These are phyloP conservation scores for Tachystola acroxantha DNA, from an alignment of 2,888 invertebrate species.

Conservation along the genomic window DNA sequence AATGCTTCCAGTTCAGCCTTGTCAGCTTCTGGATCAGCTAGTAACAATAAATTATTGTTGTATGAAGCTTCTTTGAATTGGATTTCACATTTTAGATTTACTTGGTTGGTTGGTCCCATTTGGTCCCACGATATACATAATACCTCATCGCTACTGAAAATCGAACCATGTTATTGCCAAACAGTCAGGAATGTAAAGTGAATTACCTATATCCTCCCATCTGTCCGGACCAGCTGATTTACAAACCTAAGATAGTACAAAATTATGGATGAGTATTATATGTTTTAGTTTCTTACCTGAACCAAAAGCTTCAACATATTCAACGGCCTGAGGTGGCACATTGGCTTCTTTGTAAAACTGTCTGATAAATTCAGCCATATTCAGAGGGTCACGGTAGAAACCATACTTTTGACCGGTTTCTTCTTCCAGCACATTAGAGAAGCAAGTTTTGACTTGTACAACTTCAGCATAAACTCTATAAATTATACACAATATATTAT, in stretches of 20 bases:
- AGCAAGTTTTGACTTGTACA: slow-evolving; percentile 83
- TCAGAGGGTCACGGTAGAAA: slow-evolving; percentile 72
- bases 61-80: too few species aligned
- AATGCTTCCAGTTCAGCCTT: slow-evolving; percentile 80
- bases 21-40: slow-evolving; percentile 78
- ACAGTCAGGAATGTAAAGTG: too few species aligned
- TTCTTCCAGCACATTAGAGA: slow-evolving; percentile 56
- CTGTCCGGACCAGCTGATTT: too few species aligned
- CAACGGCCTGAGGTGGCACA: slow-evolving; percentile 81
- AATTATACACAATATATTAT: too few species aligned
- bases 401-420: slow-evolving; percentile 69
- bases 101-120: too few species aligned
- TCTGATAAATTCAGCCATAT: slow-evolving; percentile 65
- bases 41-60: neutral
- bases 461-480: slow-evolving; percentile 79
- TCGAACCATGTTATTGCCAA: too few species aligned
- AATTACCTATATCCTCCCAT: too few species aligned
- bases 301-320: slow-evolving; percentile 91
- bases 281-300: slow-evolving; percentile 82
- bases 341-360: slow-evolving; percentile 80
- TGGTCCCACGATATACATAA: too few species aligned
- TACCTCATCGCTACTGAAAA: too few species aligned
- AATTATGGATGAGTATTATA: too few species aligned
- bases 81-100: too few species aligned
- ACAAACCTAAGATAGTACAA: too few species aligned